Conservation (phyloP, 2,888 invertebrate species). For the Xanthia togata region DNA sequence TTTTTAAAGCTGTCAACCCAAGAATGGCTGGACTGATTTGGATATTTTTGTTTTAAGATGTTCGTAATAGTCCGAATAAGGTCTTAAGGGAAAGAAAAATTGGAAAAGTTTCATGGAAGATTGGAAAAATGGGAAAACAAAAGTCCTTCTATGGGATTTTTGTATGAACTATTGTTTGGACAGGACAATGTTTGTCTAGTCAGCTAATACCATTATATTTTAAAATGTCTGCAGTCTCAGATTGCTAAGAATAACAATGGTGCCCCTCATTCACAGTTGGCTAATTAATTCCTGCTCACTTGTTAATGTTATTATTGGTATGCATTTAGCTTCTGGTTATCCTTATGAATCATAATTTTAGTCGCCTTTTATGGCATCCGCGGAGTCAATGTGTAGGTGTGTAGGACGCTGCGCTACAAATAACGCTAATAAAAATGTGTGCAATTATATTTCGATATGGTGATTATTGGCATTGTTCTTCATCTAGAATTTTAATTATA, state of each 20-base stretch:
- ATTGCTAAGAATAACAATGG: neutral
- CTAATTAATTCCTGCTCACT: slow-evolving; percentile 5
- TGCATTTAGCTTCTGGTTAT: slow-evolving; percentile 1
- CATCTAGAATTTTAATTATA: neutral
- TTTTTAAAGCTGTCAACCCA: neutral
- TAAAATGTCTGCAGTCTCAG: neutral
- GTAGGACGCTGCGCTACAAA: neutral
- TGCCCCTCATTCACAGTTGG: neutral
- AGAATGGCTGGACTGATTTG: neutral
- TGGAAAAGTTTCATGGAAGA: neutral
- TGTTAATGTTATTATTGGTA: neutral
- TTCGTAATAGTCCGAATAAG: neutral
- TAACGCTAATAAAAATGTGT: neutral
- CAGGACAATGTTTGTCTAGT: neutral
- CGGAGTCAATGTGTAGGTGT: neutral
- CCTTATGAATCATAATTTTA: slow-evolving; percentile 33
- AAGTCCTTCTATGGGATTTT: neutral
- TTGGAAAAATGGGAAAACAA: neutral
- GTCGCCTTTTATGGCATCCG: neutral
- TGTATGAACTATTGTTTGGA: neutral
- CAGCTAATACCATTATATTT: neutral
- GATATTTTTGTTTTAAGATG: neutral
- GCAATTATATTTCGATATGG: neutral
- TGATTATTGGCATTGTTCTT: neutral
- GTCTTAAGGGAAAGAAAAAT: neutral